Evolutionary conservation across 1,140 invertebrate species (phyloP).

Genomic region (Tetraneura akinire): DNA sequence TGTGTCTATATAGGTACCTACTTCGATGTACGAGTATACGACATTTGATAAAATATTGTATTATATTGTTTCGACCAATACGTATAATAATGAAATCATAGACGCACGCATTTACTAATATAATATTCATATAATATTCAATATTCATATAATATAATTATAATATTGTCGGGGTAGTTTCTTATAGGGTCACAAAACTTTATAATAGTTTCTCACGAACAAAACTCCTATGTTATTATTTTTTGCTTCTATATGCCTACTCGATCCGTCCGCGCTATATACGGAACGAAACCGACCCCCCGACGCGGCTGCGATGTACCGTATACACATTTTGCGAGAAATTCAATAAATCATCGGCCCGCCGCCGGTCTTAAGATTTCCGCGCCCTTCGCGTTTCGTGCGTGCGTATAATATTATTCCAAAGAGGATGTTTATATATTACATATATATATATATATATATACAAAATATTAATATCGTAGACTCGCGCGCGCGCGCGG

Average conservation of each 20-base stretch:
- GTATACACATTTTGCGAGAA: not conserved
- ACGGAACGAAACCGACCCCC: not conserved
- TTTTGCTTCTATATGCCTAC: not conserved
- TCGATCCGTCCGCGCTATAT: too few relatives aligned
- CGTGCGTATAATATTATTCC: not conserved
- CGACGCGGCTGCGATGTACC: too few relatives aligned
- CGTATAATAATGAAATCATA: too few relatives aligned
- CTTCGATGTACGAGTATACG: too few relatives aligned
- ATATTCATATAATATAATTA: too few relatives aligned
- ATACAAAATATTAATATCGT: not conserved
- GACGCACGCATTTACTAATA: too few relatives aligned
- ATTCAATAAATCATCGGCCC: conserved; percentile 28
- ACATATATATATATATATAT: not conserved
- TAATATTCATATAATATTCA: too few relatives aligned
- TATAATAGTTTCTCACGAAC: not conserved
- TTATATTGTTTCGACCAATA: too few relatives aligned
- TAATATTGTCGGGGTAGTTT: too few relatives aligned
- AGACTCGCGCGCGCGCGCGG: too few relatives aligned
- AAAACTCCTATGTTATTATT: not conserved
- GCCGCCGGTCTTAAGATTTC: conserved; percentile 21
- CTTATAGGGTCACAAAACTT: not conserved
- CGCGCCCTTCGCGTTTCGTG: not conserved
- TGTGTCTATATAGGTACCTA: too few relatives aligned
- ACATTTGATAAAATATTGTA: too few relatives aligned
- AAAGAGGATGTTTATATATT: not conserved